Conservation (phyloP, 2,113 vertebrate genomes). For the Melanerpes aurifrons region DNA sequence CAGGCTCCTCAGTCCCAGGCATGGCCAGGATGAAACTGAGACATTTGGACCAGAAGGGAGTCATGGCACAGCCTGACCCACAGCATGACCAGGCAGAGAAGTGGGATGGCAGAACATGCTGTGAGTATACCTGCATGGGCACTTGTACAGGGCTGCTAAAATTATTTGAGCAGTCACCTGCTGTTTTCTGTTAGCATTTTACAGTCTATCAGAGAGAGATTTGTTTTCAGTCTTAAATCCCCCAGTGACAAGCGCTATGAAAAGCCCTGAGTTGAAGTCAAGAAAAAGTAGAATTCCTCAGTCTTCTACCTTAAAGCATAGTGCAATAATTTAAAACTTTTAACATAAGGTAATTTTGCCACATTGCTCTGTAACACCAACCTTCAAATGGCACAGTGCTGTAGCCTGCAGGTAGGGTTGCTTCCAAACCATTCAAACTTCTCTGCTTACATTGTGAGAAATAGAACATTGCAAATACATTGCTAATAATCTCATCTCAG, state of each 20-base stretch:
- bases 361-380: neutral
- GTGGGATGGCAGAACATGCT: neutral
- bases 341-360: neutral
- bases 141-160: neutral
- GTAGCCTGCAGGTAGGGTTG: neutral
- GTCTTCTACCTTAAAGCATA: neutral
- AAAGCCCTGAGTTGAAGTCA: neutral
- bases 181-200: neutral
- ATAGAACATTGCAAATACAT: neutral
- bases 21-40: neutral
- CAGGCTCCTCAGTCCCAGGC: neutral
- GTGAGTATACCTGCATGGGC: fast-evolving
- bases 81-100: neutral
- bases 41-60: neutral
- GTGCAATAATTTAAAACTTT: neutral
- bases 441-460: neutral
- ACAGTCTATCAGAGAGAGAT: neutral
- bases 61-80: neutral
- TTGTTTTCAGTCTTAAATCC: neutral
- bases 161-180: neutral
- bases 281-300: neutral
- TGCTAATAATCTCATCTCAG: neutral
- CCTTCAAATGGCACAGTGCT: neutral
- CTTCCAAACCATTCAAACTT: neutral
- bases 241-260: neutral